These are phyloP conservation scores for Sebastes hubbsi DNA, from an alignment of 2,797 vertebrate species.

Conservation along the genomic window DNA sequence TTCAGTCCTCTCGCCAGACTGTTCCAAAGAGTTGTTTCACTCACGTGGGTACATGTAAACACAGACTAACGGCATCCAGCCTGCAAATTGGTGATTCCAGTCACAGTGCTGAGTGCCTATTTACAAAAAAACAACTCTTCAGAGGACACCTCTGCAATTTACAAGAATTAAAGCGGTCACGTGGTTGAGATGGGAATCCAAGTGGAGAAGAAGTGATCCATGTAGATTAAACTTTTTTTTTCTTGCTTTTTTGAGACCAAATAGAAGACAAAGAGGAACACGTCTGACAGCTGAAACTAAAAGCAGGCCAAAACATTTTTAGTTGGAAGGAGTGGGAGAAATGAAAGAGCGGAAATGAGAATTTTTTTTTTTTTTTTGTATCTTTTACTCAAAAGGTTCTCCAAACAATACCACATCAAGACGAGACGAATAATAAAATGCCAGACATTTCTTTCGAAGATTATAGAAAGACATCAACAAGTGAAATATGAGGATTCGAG, in stretches of 20 bases:
- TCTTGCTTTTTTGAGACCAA: constrained; percentile 2
- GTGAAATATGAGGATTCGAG: neutral
- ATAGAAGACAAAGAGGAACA: neutral
- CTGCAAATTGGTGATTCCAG: constrained; percentile 72
- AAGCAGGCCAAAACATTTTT: constrained; percentile 26
- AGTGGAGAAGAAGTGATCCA: constrained; percentile 19
- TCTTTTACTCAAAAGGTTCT: constrained; percentile 14
- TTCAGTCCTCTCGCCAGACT: constrained; percentile 34
- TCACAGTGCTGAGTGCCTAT: constrained; percentile 48
- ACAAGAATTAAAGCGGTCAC: constrained; percentile 47
- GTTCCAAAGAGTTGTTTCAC: constrained; percentile 55
- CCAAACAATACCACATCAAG: constrained; percentile 10
- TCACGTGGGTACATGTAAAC: constrained; percentile 75
- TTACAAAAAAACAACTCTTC: constrained; percentile 55
- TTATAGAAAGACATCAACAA: neutral
- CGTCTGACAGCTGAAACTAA: constrained; percentile 17
- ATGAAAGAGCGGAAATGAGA: constrained; percentile 8
- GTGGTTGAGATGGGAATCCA: constrained; percentile 5
- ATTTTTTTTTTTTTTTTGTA: neutral
- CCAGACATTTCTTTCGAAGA: constrained; percentile 12
- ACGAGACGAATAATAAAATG: constrained; percentile 11
- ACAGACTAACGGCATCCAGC: constrained; percentile 69
- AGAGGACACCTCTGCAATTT: constrained; percentile 61
- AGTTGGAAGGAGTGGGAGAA: constrained; percentile 5
- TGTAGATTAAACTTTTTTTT: constrained; percentile 8